Evolutionary conservation across 1,140 invertebrate species (phyloP), one percentile per base, ranked within the genome.

Genomic region (Temnothorax nylanderi): DNA sequence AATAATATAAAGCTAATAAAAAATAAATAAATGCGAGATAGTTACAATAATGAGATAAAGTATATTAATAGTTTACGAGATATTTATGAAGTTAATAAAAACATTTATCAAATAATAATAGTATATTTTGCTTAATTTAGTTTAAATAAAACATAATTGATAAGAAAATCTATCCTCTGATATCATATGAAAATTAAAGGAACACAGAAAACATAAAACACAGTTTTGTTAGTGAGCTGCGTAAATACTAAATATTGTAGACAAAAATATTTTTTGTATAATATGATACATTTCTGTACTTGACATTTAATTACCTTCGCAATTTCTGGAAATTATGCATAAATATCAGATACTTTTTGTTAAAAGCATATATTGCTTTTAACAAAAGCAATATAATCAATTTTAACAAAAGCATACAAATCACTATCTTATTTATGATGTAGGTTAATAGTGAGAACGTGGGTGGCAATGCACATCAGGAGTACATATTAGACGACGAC

Each of bases 401-500:
- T n/a, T n/a, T n/a, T n/a, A n/a, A n/a, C n/a, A n/a, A n/a, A n/a
- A n/a, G n/a, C n/a, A n/a, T 72, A 44, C 8, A 80, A 41, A 80
- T 54, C 0, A 13, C n/a, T 51, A 7, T 81, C 51, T 34, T 82
- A 13, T 51, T 67, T 51, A 13, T 67, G n/a, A 34, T 87, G 1
- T n/a, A 97, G 97, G 97, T 97, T 74, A 97, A 97, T 92, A 96
- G 96, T 86, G 97, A 97, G 88, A 96, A 95, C 84, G 94, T 94
- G 37, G 92, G 94, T 77, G 96, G 96, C 89, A 96, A 96, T 89
- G 96, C 96, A 95, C 92, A 95, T 69, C 95, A 95, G 3, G 99
- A 99, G 95, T 99, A 99, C 93, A 98, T 99, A 92, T 96, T 99
- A 88, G 98, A 99, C 94, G 99, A 99, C 93, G 98, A 99, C 93